Evolutionary conservation across 2,888 invertebrate species (phyloP).

Genomic region (Drepanosiphum platanoidis): DNA sequence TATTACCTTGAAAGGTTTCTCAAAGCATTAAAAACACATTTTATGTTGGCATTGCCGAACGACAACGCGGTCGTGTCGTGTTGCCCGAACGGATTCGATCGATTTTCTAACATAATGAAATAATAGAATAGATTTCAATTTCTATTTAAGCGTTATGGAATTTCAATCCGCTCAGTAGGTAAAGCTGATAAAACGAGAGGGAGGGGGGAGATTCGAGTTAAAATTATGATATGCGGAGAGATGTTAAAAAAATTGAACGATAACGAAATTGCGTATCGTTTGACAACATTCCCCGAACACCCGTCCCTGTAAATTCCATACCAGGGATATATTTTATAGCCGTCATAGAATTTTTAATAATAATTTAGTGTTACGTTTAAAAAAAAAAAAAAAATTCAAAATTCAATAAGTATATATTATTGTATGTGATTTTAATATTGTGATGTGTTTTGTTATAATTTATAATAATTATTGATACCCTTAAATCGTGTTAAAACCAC

Average conservation of each 20-base stretch:
- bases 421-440: conserved; percentile 46
- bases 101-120: neutral
- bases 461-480: conserved; percentile 20
- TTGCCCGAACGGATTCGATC: neutral
- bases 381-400: too few species aligned
- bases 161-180: neutral
- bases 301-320: too few species aligned
- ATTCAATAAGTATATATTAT: conserved; percentile 26
- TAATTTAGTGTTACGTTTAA: neutral
- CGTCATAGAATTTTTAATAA: conserved; percentile 1
- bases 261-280: too few species aligned
- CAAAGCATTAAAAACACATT: neutral
- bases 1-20: too few species aligned
- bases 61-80: too few species aligned
- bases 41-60: neutral
- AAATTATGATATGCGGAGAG: too few species aligned
- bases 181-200: too few species aligned
- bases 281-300: too few species aligned
- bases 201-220: too few species aligned
- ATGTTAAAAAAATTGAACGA: too few species aligned
- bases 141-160: neutral
- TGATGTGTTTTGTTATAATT: conserved; percentile 51
- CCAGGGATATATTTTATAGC: conserved; percentile 11
- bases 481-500: conserved; percentile 13
- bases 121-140: neutral